Percentiles rank a stretch among this genome's conserved stretches.
phyloP scores from a whole-genome alignment of 92 coral and sea anemone genomes.

The Isaurus tuberculatus region DNA sequence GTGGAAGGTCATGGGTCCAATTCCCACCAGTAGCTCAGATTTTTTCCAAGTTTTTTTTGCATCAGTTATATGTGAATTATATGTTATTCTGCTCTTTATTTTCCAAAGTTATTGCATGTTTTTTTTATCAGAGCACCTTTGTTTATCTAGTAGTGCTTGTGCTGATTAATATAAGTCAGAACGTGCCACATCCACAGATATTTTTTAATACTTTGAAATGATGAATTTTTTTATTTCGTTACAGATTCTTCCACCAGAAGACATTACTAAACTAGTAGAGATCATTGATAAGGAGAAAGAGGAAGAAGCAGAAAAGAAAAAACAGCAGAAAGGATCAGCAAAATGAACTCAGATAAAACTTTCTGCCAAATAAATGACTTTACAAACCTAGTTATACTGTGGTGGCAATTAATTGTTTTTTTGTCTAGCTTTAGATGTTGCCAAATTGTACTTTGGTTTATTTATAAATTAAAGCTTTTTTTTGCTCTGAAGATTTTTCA shows the following conservation, averaged over 20 bases:
- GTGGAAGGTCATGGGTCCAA: too few relatives aligned
- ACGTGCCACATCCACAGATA: too few relatives aligned
- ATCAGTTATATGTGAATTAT: too few relatives aligned
- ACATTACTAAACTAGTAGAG: slow-evolving; percentile 90
- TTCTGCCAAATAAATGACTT: not conserved
- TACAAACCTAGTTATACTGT: not conserved
- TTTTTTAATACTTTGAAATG: not conserved
- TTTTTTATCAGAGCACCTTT: too few relatives aligned
- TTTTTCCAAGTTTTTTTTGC: too few relatives aligned
- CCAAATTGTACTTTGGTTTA: not conserved
- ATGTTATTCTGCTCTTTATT: too few relatives aligned
- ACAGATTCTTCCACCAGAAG: slow-evolving; percentile 92
- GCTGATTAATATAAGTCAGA: too few relatives aligned
- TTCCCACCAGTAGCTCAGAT: too few relatives aligned
- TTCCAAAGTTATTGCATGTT: too few relatives aligned
- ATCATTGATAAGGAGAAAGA: slow-evolving; percentile 97
- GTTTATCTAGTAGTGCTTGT: too few relatives aligned
- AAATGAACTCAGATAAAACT: slow-evolving; percentile 34
- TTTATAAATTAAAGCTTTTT: slow-evolving; percentile 9
- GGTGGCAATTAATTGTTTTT: not conserved
- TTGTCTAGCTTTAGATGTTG: not conserved
- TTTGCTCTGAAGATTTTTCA: not conserved
- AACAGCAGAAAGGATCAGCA: slow-evolving; percentile 89
- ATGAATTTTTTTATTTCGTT: not conserved
- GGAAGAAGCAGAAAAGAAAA: slow-evolving; percentile 96